Evolutionary conservation across 1,140 invertebrate species (phyloP), one percentile per base, ranked within the genome.

Genomic region (Rhagoletis pomonella): DNA sequence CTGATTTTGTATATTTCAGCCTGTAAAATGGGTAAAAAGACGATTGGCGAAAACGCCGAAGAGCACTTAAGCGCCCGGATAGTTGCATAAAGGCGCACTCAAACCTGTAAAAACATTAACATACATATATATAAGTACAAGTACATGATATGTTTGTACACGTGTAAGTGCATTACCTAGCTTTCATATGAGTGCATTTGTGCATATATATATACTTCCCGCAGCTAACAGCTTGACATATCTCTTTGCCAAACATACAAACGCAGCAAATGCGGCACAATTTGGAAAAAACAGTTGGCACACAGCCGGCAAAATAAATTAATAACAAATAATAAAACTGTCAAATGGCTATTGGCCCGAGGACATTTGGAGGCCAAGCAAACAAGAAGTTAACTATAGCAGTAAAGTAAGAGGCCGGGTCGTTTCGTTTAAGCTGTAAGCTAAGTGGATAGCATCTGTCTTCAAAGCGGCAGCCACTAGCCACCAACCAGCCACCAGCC

Each of bases 241-340:
- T 17, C 17, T 81, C n/a, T 55, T 44, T 81, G 17, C 73, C 17
- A 55, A 55, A 55, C 50, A 55, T 55, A 19, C 73, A 55, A 77
- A 81, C 42, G 17, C 50, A 47, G 39, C 42, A 12, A n/a, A 81
- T 55, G 73, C 44, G 44, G 10, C 73, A 81, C 44, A 47, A 50
- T 47, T 50, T 77, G 29, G 29, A 29, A 29, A 47, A 77, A 77
- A 81, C 73, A 81, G 44, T 81, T 81, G 73, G 73, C 73, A 19
- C 17, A 55, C 73, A 81, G n/a, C n/a, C 50, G 73, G 19, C 73
- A 50, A 81, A 81, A 81, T 81, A 81, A 81, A 81, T 81, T 81
- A 81, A 81, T 81, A 81, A 81, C 73, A 81, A 81, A 81, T 81
- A 81, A 81, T 81, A 81, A 81, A 81, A 81, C 73, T 81, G 73